Evolutionary conservation across 2,888 invertebrate species (phyloP), one percentile per base, ranked within the genome.

Genomic region (Trisateles emortualis): DNA sequence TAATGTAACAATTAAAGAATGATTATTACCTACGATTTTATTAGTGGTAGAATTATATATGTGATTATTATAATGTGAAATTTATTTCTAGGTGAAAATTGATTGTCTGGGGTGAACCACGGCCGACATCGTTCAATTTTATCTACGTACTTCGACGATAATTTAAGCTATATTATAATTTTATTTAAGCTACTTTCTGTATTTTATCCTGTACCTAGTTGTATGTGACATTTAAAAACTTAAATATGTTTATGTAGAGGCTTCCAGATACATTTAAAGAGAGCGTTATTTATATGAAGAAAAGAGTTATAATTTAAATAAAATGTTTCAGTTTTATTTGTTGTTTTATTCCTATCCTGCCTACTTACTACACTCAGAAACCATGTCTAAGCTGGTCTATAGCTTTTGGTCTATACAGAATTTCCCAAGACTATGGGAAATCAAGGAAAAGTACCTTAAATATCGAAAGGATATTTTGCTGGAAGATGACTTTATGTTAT

Each of bases 31-130:
- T n/a, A n/a, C n/a, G n/a, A n/a, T n/a, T n/a, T n/a, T n/a, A n/a
- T n/a, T n/a, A n/a, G n/a, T n/a, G n/a, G n/a, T n/a, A n/a, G n/a
- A n/a, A n/a, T n/a, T 22, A 3, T 5, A 22, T 22, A 5, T 22
- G 22, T 5, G 22, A 22, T 22, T 3, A 22, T 22, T 22, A 19
- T 19, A 19, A 19, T 3, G 19, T 19, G 19, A 3, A 19, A 19
- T 61, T 83, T 78, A 78, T 68, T 92, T 90, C 76, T 91, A 92
- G 92, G 91, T 92, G 92, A 90, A 83, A 87, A 88, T 78, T 92
- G 86, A 90, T 68, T 79, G 87, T 84, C 82, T 64, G 73, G 56
- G 64, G 71, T 75, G 64, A 76, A 79, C 83, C 56, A 64, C 75
- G 60, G 74, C 78, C 74, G 79, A 71, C 79, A 74, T 68, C 79